phyloP scores from a whole-genome alignment of 1,140 invertebrate genomes.

The Drosophila aff. region DNA sequence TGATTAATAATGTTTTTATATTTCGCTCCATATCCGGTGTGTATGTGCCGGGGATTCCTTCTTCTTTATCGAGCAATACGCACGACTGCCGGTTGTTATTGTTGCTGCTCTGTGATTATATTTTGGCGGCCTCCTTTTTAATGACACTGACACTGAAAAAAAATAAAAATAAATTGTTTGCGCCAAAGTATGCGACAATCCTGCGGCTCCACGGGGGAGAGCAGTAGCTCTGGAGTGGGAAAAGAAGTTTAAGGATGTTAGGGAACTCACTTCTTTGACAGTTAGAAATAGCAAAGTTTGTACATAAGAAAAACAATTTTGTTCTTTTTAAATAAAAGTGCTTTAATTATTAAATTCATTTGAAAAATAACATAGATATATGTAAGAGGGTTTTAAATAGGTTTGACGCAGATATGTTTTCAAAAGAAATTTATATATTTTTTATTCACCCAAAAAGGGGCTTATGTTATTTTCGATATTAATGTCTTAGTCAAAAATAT shows the following conservation, averaged over 20 bases:
- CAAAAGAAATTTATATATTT: no score
- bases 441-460: no score
- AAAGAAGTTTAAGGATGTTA: not conserved
- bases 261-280: slow-evolving; percentile 1
- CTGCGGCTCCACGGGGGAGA: not conserved
- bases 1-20: slow-evolving; percentile 82
- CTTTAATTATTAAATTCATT: not conserved
- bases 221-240: not conserved
- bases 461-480: no score
- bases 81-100: slow-evolving; percentile 63
- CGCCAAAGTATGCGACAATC: slow-evolving; percentile 45
- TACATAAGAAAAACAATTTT: not conserved
- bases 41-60: slow-evolving; percentile 50
- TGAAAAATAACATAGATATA: not conserved
- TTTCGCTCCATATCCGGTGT: slow-evolving; percentile 40
- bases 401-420: no score
- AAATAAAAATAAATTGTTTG: slow-evolving; percentile 48
- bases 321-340: not conserved
- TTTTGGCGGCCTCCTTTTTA: slow-evolving; percentile 67
- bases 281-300: not conserved
- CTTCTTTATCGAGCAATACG: slow-evolving; percentile 50
- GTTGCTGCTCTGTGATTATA: slow-evolving; percentile 53
- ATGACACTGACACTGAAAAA: slow-evolving; percentile 54
- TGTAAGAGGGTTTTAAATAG: no score
- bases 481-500: no score